These are phyloP conservation scores for Uropetala carovei DNA, from an alignment of 2,888 invertebrate species.

Conservation along the genomic window DNA sequence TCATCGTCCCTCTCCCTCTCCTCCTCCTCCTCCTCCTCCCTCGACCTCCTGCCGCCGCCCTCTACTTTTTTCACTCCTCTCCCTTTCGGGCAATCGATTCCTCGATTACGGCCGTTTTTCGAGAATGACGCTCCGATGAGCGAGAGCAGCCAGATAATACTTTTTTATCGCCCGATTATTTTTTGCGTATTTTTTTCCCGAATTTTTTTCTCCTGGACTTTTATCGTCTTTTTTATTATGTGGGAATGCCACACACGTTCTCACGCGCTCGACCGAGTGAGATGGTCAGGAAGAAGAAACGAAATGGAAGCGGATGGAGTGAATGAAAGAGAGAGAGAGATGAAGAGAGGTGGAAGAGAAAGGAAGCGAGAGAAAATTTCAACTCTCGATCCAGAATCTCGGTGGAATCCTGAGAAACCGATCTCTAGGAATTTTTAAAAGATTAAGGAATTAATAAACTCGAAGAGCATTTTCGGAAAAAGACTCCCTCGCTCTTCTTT, in stretches of 20 bases:
- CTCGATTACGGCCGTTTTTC: conserved; percentile 16
- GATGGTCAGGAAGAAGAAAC: background rate
- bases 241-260: conserved; percentile 9
- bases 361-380: background rate
- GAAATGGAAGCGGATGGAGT: background rate
- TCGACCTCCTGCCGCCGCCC: conserved; percentile 1
- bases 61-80: background rate
- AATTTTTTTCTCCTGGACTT: background rate
- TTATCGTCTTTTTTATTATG: background rate
- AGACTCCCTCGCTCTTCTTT: too few species aligned
- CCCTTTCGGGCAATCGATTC: background rate
- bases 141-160: background rate
- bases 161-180: conserved; percentile 17
- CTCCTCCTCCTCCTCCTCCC: background rate
- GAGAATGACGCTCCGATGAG: conserved; percentile 24
- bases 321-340: background rate
- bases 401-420: background rate
- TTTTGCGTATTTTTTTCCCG: background rate
- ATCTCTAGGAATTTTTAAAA: background rate
- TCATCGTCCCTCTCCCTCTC: background rate
- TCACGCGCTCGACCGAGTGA: background rate
- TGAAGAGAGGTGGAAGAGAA: background rate
- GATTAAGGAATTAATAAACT: background rate
- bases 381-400: background rate
- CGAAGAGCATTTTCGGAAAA: background rate